A percentile compares a stretch with the other conserved stretches of the same genome.
Evolutionary conservation across 2,888 invertebrate genomes (phyloP).

Genomic region (Andrena camellia): DNA sequence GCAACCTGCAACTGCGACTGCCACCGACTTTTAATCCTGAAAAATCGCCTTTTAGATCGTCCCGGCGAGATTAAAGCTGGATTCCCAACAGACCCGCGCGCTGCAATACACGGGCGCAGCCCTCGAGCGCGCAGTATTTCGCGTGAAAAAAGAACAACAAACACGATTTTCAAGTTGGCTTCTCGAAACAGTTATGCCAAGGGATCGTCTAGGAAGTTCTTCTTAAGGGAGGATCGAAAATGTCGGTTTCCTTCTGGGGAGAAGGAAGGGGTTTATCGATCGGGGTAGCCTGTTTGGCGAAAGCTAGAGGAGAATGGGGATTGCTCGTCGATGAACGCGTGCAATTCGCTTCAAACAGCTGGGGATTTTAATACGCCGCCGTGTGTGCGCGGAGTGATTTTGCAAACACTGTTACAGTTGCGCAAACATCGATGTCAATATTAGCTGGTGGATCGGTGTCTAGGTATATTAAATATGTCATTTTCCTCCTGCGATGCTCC

Average conservation of each 20-base stretch:
- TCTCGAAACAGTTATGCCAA: conserved; percentile 5
- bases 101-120: neutral
- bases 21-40: conserved; percentile 59
- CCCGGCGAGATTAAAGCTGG: conserved; percentile 57
- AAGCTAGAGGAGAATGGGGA: neutral
- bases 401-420: conserved; percentile 26
- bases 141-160: neutral
- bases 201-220: neutral
- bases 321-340: neutral
- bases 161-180: conserved; percentile 7
- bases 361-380: conserved; percentile 11
- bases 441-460: neutral
- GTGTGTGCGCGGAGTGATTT: conserved; percentile 10
- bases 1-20: conserved; percentile 55
- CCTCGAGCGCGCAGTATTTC: conserved; percentile 13
- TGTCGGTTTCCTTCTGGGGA: neutral
- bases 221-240: neutral
- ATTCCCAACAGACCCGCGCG: neutral
- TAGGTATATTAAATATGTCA: conserved; percentile 27
- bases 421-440: conserved; percentile 11
- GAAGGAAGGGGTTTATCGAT: neutral
- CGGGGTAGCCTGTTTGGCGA: neutral
- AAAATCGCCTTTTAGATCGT: conserved; percentile 46
- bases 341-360: neutral
- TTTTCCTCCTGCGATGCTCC: neutral